A percentile compares a stretch with the other conserved stretches of the same genome.
Conservation (phyloP, 2,797 vertebrate species). For the Sebastes oblongus region DNA sequence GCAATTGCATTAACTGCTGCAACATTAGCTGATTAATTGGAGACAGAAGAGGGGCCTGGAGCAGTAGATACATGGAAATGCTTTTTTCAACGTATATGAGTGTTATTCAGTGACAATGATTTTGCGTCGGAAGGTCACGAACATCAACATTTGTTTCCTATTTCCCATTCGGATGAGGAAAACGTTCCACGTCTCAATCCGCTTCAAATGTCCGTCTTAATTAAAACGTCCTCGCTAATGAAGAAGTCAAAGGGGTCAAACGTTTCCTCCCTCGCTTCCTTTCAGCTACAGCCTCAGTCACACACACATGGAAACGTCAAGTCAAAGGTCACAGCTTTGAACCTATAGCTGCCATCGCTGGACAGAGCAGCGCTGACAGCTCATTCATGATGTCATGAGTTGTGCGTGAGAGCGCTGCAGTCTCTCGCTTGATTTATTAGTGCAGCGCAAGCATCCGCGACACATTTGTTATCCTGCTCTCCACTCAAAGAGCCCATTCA, state of each 20-base stretch:
- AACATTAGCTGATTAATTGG: constrained; percentile 82
- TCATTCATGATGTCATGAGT: constrained; percentile 37
- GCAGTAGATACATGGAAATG: constrained; percentile 60
- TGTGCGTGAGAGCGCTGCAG: constrained; percentile 8
- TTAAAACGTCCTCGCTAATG: constrained; percentile 1
- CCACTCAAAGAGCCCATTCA: constrained; percentile 70
- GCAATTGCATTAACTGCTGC: constrained; percentile 79
- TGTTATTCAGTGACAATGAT: not conserved
- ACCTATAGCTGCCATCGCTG: constrained; percentile 5
- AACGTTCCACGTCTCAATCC: not conserved
- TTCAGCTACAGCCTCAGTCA: not conserved
- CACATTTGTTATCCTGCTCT: constrained; percentile 66
- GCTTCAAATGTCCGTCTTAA: constrained; percentile 25
- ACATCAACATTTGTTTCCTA: constrained; percentile 29
- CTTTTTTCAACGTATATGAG: not conserved
- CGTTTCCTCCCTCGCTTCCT: not conserved
- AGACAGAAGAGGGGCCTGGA: not conserved
- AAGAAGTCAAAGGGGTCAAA: constrained; percentile 31
- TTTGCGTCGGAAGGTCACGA: not conserved
- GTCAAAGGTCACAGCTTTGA: constrained; percentile 42
- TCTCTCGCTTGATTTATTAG: constrained; percentile 70
- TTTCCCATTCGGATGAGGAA: constrained; percentile 4
- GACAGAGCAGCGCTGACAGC: constrained; percentile 35
- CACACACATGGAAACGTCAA: constrained; percentile 2
- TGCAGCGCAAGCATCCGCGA: constrained; percentile 27